These are phyloP conservation scores for Meandrusa payeni DNA, from an alignment of 2,888 invertebrate species.

Conservation along the genomic window DNA sequence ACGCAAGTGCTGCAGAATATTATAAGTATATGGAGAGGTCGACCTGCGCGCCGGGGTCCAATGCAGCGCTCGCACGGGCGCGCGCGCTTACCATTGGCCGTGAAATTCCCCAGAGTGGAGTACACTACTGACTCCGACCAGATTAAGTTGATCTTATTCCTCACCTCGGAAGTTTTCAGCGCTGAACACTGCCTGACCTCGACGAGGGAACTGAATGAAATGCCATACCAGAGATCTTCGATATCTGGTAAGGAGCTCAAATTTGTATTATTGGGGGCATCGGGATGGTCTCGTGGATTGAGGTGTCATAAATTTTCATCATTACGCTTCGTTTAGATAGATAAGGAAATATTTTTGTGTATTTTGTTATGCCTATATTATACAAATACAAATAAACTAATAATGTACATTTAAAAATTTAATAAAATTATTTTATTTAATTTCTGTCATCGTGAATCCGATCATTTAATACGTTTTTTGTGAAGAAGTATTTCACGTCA, in stretches of 20 bases:
- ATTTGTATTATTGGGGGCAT: conserved; percentile 57
- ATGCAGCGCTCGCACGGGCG: not conserved
- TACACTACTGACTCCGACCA: conserved; percentile 48
- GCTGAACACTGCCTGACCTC: not conserved
- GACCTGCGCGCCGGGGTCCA: conserved; percentile 12
- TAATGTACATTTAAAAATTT: too few species aligned
- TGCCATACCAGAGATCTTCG: not conserved
- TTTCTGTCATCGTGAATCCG: too few species aligned
- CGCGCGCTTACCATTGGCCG: conserved; percentile 51
- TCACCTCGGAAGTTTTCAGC: not conserved
- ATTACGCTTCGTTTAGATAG: conserved; percentile 32
- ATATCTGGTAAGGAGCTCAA: conserved; percentile 50
- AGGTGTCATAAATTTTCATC: conserved; percentile 38
- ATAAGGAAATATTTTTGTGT: not conserved
- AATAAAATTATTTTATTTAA: too few species aligned
- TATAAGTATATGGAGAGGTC: too few species aligned
- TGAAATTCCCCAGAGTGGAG: conserved; percentile 51
- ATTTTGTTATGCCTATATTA: too few species aligned
- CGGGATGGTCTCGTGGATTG: conserved; percentile 33
- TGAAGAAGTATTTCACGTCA: too few species aligned
- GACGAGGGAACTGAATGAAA: not conserved
- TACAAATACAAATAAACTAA: too few species aligned
- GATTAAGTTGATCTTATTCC: conserved; percentile 31
- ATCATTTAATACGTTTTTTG: too few species aligned
- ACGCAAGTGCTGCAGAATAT: too few species aligned